Conservation (phyloP, 2,797 vertebrate genomes). For the Sebastes cheni region DNA sequence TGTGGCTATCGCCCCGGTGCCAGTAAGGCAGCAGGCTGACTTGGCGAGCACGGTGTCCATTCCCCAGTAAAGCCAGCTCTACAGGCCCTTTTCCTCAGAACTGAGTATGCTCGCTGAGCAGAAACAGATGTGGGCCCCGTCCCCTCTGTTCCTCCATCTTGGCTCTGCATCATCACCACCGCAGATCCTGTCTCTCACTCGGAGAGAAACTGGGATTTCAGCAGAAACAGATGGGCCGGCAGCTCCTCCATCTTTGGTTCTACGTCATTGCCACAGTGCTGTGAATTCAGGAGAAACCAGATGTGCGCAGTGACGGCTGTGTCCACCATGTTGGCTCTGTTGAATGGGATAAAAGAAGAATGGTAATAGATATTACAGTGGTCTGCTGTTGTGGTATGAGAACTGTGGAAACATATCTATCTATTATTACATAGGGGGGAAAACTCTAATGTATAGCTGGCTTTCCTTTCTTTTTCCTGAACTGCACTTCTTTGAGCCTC, state of each 20-base stretch:
- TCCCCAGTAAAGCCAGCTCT: conserved; percentile 59
- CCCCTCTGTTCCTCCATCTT: conserved; percentile 70
- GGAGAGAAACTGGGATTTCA: conserved; percentile 64
- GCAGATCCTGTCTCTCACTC: conserved; percentile 61
- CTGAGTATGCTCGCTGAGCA: conserved; percentile 61
- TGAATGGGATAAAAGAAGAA: background rate
- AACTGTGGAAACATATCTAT: background rate
- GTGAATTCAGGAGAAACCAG: conserved; percentile 50
- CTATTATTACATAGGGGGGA: background rate
- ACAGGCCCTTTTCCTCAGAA: conserved; percentile 56
- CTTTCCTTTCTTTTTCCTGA: background rate
- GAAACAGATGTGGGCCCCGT: conserved; percentile 75
- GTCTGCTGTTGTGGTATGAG: background rate
- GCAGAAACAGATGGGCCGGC: conserved; percentile 70
- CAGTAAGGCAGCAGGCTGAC: conserved; percentile 70
- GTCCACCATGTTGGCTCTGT: conserved; percentile 33
- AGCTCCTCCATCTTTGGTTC: conserved; percentile 55
- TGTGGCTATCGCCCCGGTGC: conserved; percentile 54
- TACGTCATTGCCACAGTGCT: conserved; percentile 40
- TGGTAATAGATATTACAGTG: background rate
- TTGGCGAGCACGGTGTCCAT: conserved; percentile 62
- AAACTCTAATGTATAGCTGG: background rate
- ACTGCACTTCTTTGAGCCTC: background rate
- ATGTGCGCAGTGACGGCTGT: conserved; percentile 33
- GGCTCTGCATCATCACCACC: conserved; percentile 71